These are phyloP conservation scores for Eristalis arbustorum DNA, from an alignment of 2,888 invertebrate genomes.

Conservation along the genomic window DNA sequence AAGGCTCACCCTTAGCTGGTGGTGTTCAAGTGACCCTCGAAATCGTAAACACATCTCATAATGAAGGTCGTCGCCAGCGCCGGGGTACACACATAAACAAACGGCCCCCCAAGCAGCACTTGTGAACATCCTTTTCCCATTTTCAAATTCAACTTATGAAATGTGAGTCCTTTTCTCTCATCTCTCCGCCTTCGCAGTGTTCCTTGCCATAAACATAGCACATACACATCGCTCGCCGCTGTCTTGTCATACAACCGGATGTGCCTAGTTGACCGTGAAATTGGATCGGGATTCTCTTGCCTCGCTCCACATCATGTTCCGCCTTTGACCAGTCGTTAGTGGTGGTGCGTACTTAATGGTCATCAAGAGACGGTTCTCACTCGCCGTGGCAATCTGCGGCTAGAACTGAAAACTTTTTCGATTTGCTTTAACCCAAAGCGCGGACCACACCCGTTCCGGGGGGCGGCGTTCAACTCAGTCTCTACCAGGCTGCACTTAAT, in stretches of 20 bases:
- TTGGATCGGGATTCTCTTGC: conserved; percentile 21
- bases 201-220: not conserved
- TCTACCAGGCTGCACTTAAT: not conserved
- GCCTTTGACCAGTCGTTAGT: not conserved
- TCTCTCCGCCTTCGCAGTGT: not conserved
- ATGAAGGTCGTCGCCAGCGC: not conserved
- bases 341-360: conserved; percentile 2
- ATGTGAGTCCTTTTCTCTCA: conserved; percentile 12
- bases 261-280: conserved; percentile 48
- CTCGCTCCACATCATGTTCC: not conserved
- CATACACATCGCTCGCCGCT: not conserved
- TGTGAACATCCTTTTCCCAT: conserved; percentile 8
- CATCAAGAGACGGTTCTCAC: conserved; percentile 19
- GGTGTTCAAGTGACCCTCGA: not conserved
- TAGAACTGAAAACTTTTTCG: conserved; percentile 38
- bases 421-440: conserved; percentile 16
- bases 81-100: not conserved
- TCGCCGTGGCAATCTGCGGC: not conserved
- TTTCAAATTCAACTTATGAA: conserved; percentile 18
- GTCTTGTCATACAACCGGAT: conserved; percentile 20
- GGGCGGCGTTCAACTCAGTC: not conserved
- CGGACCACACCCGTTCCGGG: not conserved
- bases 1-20: not conserved
- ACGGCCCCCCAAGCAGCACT: conserved; percentile 9
- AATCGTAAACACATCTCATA: not conserved